phyloP scores from a whole-genome alignment of 2,888 invertebrate species.

The Eristalis intricaria region DNA sequence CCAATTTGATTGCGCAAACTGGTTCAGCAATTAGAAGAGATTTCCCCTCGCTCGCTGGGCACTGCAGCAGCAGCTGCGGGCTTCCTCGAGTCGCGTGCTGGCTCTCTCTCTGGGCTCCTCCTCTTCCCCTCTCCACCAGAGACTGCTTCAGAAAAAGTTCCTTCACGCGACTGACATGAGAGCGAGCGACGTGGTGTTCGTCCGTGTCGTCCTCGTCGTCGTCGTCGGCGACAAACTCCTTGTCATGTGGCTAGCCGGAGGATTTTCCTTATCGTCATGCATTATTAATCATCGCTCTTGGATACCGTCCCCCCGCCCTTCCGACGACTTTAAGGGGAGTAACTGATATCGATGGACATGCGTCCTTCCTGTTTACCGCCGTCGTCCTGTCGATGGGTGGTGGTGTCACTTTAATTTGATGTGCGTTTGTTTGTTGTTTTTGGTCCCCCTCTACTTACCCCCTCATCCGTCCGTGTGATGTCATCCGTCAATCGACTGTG shows the following conservation, averaged over 20 bases:
- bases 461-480: slow-evolving; percentile 15
- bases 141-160: background rate
- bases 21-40: slow-evolving; percentile 21
- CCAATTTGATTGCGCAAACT: slow-evolving; percentile 32
- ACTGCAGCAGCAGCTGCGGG: background rate
- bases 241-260: slow-evolving; percentile 8
- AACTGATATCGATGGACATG: slow-evolving; percentile 28
- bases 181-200: background rate
- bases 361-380: background rate
- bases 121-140: background rate
- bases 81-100: slow-evolving; percentile 35
- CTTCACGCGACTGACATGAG: slow-evolving; percentile 26
- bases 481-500: slow-evolving; percentile 29
- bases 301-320: no score
- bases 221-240: slow-evolving; percentile 21
- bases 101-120: no score
- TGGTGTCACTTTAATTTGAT: slow-evolving; percentile 10
- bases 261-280: slow-evolving; percentile 40
- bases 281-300: slow-evolving; percentile 43
- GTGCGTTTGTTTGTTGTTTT: background rate
- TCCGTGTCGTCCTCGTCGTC: no score
- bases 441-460: background rate
- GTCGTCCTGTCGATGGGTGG: background rate
- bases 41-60: background rate
- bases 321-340: background rate